Percentiles rank a stretch among this genome's conserved stretches.
Conservation (phyloP, 2,113 vertebrate genomes). For the Panthera uncia region DNA sequence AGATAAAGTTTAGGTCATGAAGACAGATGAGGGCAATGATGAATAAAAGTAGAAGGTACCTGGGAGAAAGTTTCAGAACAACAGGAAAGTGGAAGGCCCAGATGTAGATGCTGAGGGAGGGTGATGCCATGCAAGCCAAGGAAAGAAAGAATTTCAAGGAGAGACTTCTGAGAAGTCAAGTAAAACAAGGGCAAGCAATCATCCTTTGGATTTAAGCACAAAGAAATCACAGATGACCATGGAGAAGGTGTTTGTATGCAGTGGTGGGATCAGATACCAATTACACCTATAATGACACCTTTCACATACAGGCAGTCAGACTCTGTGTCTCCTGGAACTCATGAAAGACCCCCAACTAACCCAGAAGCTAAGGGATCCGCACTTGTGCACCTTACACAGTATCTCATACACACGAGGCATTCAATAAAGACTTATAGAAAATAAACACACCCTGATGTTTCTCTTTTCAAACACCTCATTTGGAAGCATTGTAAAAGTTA, state of each 20-base stretch:
- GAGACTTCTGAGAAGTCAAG: background rate
- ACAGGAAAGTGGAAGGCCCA: background rate
- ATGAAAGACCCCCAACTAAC: background rate
- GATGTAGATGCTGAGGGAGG: background rate
- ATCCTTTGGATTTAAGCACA: background rate
- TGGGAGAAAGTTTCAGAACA: background rate
- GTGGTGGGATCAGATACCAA: no score
- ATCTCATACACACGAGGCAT: background rate
- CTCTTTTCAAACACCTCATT: background rate
- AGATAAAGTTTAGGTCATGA: background rate
- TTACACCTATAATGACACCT: background rate
- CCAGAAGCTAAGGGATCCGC: background rate
- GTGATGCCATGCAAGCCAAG: background rate
- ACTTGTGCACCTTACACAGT: background rate
- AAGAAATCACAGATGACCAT: background rate
- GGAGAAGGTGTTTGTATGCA: background rate
- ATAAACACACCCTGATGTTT: background rate
- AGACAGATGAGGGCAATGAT: background rate
- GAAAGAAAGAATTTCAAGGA: background rate
- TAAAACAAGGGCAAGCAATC: background rate
- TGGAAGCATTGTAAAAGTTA: background rate
- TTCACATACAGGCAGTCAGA: background rate
- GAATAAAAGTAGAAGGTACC: background rate
- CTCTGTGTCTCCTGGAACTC: background rate
- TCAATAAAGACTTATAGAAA: background rate